phyloP scores from a whole-genome alignment of 2,888 invertebrate genomes.

The Sphinx pinastri region DNA sequence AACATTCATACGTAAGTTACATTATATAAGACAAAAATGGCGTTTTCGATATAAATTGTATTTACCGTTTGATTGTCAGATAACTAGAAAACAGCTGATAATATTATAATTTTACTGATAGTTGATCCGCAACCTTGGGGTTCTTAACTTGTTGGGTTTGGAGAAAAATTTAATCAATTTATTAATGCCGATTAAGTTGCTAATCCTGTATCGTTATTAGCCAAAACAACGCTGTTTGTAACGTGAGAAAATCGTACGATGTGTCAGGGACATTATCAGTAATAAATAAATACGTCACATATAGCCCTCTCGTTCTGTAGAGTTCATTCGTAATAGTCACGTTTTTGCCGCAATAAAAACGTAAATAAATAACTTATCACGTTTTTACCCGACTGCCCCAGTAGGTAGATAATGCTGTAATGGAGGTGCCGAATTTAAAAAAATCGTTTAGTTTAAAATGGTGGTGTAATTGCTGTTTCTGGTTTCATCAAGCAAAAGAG shows the following conservation, averaged over 20 bases:
- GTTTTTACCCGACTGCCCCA: too few species aligned
- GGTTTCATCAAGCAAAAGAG: too few species aligned
- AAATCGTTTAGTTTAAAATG: too few species aligned
- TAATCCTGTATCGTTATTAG: background rate
- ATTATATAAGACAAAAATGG: background rate
- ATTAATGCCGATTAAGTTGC: constrained; percentile 1
- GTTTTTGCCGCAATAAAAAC: too few species aligned
- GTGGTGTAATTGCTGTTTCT: too few species aligned
- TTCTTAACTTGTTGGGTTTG: constrained; percentile 25
- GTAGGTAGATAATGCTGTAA: too few species aligned
- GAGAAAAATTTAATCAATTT: constrained; percentile 15
- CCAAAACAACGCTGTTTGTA: background rate
- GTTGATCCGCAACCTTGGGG: constrained; percentile 39
- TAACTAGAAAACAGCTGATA: background rate
- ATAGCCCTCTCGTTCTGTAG: too few species aligned
- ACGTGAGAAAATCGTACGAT: background rate
- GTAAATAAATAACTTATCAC: too few species aligned
- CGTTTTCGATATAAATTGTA: constrained; percentile 5
- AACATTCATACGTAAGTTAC: background rate
- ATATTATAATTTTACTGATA: constrained; percentile 30
- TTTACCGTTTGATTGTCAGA: background rate
- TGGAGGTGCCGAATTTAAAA: too few species aligned
- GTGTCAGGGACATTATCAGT: background rate
- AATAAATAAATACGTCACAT: background rate
- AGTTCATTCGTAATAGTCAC: too few species aligned